Evolutionary conservation across 2,888 invertebrate species (phyloP).

Genomic region (Himalopsyche kuldschensis): DNA sequence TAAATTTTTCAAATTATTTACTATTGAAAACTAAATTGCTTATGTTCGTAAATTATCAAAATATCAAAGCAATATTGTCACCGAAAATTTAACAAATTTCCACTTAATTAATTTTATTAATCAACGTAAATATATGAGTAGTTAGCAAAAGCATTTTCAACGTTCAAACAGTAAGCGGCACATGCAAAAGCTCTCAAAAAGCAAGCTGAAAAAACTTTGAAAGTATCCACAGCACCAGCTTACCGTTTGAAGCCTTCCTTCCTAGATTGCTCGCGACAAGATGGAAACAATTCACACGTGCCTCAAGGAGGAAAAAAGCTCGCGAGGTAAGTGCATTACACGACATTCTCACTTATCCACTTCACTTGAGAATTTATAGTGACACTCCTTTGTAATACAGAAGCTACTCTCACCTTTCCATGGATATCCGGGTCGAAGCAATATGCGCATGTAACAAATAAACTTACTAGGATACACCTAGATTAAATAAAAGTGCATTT

Average conservation of each 20-base stretch:
- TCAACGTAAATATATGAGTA: too few relatives aligned
- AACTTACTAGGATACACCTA: background rate
- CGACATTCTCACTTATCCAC: background rate
- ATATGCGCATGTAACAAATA: background rate
- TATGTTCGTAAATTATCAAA: too few relatives aligned
- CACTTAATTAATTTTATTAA: too few relatives aligned
- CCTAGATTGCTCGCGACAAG: slow-evolving; percentile 19
- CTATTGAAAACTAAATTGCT: too few relatives aligned
- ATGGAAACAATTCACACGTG: slow-evolving; percentile 31
- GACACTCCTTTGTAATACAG: background rate
- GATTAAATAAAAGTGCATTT: background rate
- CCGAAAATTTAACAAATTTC: too few relatives aligned
- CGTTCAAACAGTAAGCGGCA: background rate
- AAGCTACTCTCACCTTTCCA: background rate
- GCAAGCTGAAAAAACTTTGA: background rate
- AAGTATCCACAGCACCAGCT: background rate
- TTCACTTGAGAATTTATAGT: slow-evolving; percentile 1
- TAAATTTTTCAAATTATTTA: too few relatives aligned
- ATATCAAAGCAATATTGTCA: too few relatives aligned
- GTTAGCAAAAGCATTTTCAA: too few relatives aligned
- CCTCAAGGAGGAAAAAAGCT: slow-evolving; percentile 12
- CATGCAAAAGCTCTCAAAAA: background rate
- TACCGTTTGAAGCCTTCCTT: background rate
- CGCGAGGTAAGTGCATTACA: background rate
- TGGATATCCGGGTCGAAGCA: background rate